Evolutionary conservation across 2,113 vertebrate genomes (phyloP).

Genomic region (Pantherophis guttatus): DNA sequence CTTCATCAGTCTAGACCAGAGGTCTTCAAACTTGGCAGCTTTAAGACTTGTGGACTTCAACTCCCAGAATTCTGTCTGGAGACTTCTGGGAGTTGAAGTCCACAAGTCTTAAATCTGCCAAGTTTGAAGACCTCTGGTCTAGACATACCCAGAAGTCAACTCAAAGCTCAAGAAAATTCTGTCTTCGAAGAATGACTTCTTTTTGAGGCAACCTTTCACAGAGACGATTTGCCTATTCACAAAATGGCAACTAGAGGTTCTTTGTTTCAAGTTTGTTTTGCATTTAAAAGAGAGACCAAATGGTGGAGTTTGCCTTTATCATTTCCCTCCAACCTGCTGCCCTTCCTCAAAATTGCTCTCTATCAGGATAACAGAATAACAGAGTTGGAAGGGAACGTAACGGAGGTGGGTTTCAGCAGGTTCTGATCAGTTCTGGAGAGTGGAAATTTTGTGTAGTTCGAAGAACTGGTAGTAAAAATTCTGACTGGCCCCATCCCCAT

Average conservation of each 20-base stretch:
- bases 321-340: background rate
- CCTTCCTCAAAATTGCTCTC: background rate
- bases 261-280: background rate
- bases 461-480: no score
- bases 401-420: no score
- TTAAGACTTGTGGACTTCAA: no score
- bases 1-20: no score
- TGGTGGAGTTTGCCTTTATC: background rate
- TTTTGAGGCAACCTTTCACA: background rate
- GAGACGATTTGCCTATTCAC: background rate
- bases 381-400: background rate
- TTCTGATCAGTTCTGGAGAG: no score
- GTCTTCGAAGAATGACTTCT: background rate
- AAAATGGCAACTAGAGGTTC: background rate
- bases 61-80: no score
- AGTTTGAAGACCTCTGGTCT: no score
- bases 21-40: no score
- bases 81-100: no score
- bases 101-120: no score
- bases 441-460: no score
- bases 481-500: no score
- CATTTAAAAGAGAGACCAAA: background rate
- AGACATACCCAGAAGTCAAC: background rate
- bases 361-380: background rate
- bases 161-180: constrained; percentile 5